Conservation (phyloP, 1,140 invertebrate species). For the Trachymyrmex septentrionalis region DNA sequence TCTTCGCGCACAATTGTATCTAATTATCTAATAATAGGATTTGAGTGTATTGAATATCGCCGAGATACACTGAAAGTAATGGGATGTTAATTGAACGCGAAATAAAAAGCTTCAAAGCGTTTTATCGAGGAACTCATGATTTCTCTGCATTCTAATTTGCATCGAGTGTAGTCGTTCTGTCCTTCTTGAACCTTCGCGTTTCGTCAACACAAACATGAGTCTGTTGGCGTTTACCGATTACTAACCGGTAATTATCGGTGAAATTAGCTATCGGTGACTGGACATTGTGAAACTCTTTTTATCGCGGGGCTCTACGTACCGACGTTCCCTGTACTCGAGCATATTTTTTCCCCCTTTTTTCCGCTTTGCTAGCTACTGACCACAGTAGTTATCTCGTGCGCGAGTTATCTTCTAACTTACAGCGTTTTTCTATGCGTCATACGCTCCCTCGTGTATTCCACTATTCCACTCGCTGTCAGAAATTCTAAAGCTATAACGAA, state of each 20-base stretch:
- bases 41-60: background rate
- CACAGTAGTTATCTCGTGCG: conserved; percentile 8
- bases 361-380: conserved; percentile 6
- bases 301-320: background rate
- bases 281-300: background rate
- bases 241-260: conserved; percentile 16
- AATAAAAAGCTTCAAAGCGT: conserved; percentile 16
- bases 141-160: conserved; percentile 10
- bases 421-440: conserved; percentile 34
- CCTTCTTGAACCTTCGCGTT: conserved; percentile 14
- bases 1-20: conserved; percentile 10
- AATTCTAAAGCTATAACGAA: conserved; percentile 63
- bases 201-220: conserved; percentile 12
- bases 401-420: conserved; percentile 32
- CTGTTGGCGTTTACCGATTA: background rate
- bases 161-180: background rate
- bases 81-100: conserved; percentile 30
- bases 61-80: background rate
- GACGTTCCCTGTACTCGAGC: background rate
- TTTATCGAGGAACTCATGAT: background rate
- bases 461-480: conserved; percentile 24
- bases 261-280: conserved; percentile 34
- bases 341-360: background rate
- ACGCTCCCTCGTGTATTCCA: conserved; percentile 27
- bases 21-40: conserved; percentile 39